Evolutionary conservation across 2,888 invertebrate species (phyloP).

Genomic region (Barypeithes pellucidus): DNA sequence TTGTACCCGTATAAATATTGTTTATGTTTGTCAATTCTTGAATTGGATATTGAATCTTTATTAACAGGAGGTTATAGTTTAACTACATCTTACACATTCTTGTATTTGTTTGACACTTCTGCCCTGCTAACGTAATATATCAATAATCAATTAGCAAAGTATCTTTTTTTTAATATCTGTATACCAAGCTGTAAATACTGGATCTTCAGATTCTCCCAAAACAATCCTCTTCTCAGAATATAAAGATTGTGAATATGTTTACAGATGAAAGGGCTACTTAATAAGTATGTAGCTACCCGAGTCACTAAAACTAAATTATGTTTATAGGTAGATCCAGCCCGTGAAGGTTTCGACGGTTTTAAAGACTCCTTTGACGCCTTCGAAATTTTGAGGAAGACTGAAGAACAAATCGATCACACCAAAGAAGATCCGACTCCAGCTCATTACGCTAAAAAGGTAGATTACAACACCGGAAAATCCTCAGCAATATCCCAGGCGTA

Average conservation of each 20-base stretch:
- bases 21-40: constrained; percentile 17
- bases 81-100: too few species aligned
- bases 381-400: constrained; percentile 50
- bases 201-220: too few species aligned
- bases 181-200: too few species aligned
- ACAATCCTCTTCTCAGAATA: too few species aligned
- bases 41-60: constrained; percentile 1
- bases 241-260: too few species aligned
- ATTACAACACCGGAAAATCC: constrained; percentile 62
- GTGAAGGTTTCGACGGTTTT: constrained; percentile 34
- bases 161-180: too few species aligned
- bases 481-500: constrained; percentile 61
- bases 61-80: too few species aligned
- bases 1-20: neutral
- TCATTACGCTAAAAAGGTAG: constrained; percentile 53
- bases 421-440: constrained; percentile 37
- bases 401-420: constrained; percentile 56
- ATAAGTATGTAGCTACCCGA: neutral
- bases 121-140: too few species aligned
- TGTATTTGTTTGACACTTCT: too few species aligned
- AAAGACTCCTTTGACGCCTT: constrained; percentile 48
- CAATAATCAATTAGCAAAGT: too few species aligned
- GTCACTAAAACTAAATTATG: neutral
- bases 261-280: too few species aligned
- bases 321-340: constrained; percentile 18